These are phyloP conservation scores for Lophius americanus DNA, from an alignment of 2,797 vertebrate species.

Conservation along the genomic window DNA sequence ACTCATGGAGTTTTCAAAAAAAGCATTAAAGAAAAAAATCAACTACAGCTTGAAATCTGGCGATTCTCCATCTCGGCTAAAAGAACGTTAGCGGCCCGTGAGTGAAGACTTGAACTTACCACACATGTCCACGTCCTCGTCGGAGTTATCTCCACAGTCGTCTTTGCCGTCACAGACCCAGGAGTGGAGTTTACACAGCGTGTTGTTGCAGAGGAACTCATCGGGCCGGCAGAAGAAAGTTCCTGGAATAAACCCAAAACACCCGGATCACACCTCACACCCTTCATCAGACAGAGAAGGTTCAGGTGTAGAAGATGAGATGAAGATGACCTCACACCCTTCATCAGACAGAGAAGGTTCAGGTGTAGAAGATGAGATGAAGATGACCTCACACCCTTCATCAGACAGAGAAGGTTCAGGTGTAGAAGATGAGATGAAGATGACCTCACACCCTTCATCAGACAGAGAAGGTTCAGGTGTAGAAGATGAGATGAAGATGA, in stretches of 20 bases:
- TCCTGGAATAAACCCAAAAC: slow-evolving; percentile 78
- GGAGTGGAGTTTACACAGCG: slow-evolving; percentile 93
- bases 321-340: background rate
- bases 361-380: background rate
- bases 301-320: background rate
- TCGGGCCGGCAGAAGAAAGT: slow-evolving; percentile 92
- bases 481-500: too few relatives aligned
- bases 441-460: too few relatives aligned
- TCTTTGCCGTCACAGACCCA: slow-evolving; percentile 99
- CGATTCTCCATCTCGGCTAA: slow-evolving; percentile 10
- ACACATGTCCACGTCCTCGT: slow-evolving; percentile 93
- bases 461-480: too few relatives aligned
- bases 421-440: too few relatives aligned
- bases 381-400: too few relatives aligned
- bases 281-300: background rate
- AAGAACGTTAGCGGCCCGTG: slow-evolving; percentile 7
- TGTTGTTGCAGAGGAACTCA: slow-evolving; percentile 98
- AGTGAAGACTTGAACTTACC: slow-evolving; percentile 80
- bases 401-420: too few relatives aligned
- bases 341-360: slow-evolving; percentile 2
- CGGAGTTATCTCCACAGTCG: slow-evolving; percentile 98
- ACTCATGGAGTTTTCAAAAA: slow-evolving; percentile 24
- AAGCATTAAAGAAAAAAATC: background rate
- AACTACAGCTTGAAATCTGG: background rate
- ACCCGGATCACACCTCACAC: background rate